phyloP scores from a whole-genome alignment of 2,797 vertebrate species.

The Pipistrellus nathusii region DNA sequence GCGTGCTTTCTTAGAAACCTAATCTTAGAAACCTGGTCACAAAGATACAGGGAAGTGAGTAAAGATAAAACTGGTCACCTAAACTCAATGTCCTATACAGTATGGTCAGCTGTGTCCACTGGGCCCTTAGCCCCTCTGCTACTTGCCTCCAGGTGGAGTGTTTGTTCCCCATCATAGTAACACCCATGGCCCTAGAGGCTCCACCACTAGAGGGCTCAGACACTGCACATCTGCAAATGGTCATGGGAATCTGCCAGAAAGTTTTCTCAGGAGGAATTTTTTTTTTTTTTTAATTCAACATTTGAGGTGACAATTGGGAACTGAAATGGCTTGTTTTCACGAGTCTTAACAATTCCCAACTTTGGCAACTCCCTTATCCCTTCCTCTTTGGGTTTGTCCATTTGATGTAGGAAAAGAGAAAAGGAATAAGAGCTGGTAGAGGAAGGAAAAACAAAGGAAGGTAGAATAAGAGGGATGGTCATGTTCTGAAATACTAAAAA shows the following conservation, averaged over 20 bases:
- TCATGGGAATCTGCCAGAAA: background rate
- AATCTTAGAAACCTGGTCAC: too few species aligned
- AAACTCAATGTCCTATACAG: background rate
- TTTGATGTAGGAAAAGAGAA: background rate
- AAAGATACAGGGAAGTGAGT: background rate
- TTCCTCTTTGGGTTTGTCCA: background rate
- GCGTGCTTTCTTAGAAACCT: background rate
- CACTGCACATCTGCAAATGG: accelerated
- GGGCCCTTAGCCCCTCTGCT: background rate
- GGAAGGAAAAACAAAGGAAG: background rate
- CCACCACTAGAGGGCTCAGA: background rate
- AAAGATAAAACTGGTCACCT: background rate
- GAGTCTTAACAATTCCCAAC: background rate
- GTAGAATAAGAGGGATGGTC: background rate
- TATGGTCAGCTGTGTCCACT: background rate
- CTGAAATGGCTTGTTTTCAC: background rate
- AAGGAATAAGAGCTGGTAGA: background rate
- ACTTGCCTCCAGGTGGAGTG: background rate
- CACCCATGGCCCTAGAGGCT: too few species aligned
- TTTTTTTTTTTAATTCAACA: background rate
- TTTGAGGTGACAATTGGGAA: background rate
- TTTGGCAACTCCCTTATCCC: background rate
- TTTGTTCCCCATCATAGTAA: background rate
- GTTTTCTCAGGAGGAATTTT: background rate
- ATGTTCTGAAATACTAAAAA: background rate